Evolutionary conservation across 1,140 invertebrate genomes (phyloP).

Genomic region (Drosophila ananassae): DNA sequence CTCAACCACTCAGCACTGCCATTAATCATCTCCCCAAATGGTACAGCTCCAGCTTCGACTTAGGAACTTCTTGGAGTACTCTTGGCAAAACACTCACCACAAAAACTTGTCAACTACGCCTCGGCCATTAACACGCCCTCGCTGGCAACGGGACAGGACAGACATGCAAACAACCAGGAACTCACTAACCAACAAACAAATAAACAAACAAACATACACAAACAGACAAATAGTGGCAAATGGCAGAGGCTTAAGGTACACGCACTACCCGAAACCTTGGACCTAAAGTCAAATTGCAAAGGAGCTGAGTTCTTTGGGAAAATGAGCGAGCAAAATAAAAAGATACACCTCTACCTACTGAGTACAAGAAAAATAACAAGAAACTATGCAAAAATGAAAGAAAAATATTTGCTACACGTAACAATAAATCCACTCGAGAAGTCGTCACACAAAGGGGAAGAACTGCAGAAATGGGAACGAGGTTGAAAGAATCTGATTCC

Average conservation of each 20-base stretch:
- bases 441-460: constrained; percentile 44
- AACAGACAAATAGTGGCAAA: constrained; percentile 31
- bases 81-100: constrained; percentile 53
- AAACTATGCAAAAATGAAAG: constrained; percentile 33
- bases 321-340: constrained; percentile 14
- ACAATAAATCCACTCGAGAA: constrained; percentile 74
- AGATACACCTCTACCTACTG: not conserved
- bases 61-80: constrained; percentile 36
- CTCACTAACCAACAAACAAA: not conserved
- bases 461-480: constrained; percentile 10
- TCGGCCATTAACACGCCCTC: constrained; percentile 74
- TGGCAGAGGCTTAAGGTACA: constrained; percentile 34
- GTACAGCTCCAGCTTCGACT: constrained; percentile 16
- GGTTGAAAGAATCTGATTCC: constrained; percentile 16
- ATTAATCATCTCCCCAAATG: constrained; percentile 73
- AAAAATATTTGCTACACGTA: constrained; percentile 72
- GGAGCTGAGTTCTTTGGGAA: constrained; percentile 3
- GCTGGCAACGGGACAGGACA: constrained; percentile 8
- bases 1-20: constrained; percentile 14
- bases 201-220: not conserved
- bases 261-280: constrained; percentile 55
- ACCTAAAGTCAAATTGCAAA: constrained; percentile 62
- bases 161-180: constrained; percentile 23
- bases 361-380: constrained; percentile 14
- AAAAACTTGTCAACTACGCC: constrained; percentile 73